A percentile compares a stretch with the other conserved stretches of the same genome.
Conservation (phyloP, 2,888 invertebrate genomes). For the Tipula confusa region DNA sequence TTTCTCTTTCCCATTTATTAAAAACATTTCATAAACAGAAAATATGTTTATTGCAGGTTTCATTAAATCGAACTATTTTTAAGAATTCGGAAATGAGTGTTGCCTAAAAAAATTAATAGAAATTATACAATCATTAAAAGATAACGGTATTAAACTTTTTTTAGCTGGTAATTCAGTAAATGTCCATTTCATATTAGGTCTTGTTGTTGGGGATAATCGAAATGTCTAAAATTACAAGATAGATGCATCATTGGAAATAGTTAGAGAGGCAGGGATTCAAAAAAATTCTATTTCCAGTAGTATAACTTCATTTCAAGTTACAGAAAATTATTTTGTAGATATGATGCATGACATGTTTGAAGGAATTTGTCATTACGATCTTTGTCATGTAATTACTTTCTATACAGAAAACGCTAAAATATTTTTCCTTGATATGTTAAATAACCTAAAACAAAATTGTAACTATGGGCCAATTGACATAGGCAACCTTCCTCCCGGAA, state of each 20-base stretch:
- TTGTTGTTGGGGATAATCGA: too few species aligned
- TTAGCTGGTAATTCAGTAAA: too few species aligned
- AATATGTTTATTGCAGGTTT: too few species aligned
- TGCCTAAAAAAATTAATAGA: too few species aligned
- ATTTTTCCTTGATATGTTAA: neutral
- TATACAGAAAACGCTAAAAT: neutral
- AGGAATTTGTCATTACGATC: neutral
- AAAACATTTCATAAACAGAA: too few species aligned
- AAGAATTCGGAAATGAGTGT: too few species aligned
- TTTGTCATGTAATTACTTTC: neutral
- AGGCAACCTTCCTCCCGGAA: neutral
- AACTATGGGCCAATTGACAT: neutral
- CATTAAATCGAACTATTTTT: too few species aligned
- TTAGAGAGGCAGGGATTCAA: neutral
- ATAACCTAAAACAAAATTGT: neutral
- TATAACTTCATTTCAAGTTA: neutral
- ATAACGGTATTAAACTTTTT: too few species aligned
- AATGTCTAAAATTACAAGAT: neutral
- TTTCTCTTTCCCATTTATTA: too few species aligned
- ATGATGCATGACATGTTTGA: neutral
- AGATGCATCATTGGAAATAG: neutral
- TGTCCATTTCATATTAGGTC: too few species aligned
- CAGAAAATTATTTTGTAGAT: neutral
- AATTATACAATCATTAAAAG: too few species aligned
- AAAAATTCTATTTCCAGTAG: neutral